Evolutionary conservation across 2,113 vertebrate genomes (phyloP), one percentile per base, ranked within the genome.

Genomic region (Trichomycterus rosablanca): DNA sequence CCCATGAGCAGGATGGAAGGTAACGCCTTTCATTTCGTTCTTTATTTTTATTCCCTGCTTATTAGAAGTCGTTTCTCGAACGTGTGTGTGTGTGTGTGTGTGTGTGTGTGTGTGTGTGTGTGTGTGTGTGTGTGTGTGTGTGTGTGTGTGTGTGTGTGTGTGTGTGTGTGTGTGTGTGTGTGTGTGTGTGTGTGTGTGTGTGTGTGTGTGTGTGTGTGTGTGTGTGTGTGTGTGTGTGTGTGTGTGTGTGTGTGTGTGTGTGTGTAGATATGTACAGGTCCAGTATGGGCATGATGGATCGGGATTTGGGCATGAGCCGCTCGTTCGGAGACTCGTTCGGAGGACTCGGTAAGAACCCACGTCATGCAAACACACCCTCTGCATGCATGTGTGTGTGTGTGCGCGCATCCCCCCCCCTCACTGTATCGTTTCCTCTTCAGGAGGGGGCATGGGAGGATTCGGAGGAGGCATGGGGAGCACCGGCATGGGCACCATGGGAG

Each of bases 321-420:
- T 88, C 92, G 44, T 97, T 95, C 80, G 92, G 90, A 49, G 93
- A 98, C 65, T 89, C 94, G 7, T 97, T 93, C 84, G 93, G 95
- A 85, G 92, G 90, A 84, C 90, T 98, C 86, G 90, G 94, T 98
- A 58, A 71, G 75, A 61, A 2, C 18, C 7, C n/a, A 8, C 2
- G 28, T 7, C 1, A 8, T 2, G 8, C 1, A 7, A 5, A 8
- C 30, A 35, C 30, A n/a, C 18, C 26, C 7, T 7, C 3, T 30
- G 26, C 26, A 39, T 28, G 15, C 9, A 24, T 20, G 14, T 8
- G 34, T 11, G 18, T 34, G 8, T 63, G 32, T 35, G 39, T 59
- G 20, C 15, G 11, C 12, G 39, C 1, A 4, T 23, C 22, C 52
- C 1, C 66, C 16, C 39, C 11, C 28, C 8, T 61, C 16, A 45